Evolutionary conservation across 2,113 vertebrate genomes (phyloP), one percentile per base, ranked within the genome.

Genomic region (Xerus inauris): DNA sequence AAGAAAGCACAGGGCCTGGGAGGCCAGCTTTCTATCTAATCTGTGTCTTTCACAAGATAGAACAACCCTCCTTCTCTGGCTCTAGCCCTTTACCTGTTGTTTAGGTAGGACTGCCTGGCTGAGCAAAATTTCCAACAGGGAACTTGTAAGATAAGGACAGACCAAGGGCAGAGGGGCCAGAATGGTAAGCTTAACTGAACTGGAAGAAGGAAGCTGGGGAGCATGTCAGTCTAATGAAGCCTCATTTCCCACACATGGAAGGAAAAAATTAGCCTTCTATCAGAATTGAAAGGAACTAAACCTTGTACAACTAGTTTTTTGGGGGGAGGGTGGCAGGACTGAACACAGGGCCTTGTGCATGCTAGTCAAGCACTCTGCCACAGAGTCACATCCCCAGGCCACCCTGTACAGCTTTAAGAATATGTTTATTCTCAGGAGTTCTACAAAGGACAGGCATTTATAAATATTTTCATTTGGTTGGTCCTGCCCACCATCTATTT

Each of bases 401-500:
- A n/a, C 35, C 65, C 2, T 47, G 54, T 59, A 71, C 26, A 45
- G 65, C 59, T 69, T 71, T 76, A 65, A 47, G 80, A 81, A 45
- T 38, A 67, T 6, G 17, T 28, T 49, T 80, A 38, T 59, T 42
- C 65, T 95, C 47, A 75, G 51, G 42, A 96, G 59, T 19, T 42
- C 40, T 26, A 77, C 38, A 45, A 67, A 85, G 47, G 30, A 67
- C 35, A 90, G 28, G 12, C 26, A 57, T 85, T 87, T 77, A 89
- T 24, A 75, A 62, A 59, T 85, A 75, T 51, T 95, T 85, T 59
- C 51, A 90, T 81, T 30, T 80, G 77, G 10, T 69, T 30, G 45
- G 54, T 76, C 14, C 73, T 86, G 67, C 54, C 84, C 35, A 95
- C 62, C 40, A 82, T 24, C 67, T 89, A 45, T 72, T 65, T 96